Evolutionary conservation across 2,888 invertebrate species (phyloP).

Genomic region (Sphecodes monilicornis): DNA sequence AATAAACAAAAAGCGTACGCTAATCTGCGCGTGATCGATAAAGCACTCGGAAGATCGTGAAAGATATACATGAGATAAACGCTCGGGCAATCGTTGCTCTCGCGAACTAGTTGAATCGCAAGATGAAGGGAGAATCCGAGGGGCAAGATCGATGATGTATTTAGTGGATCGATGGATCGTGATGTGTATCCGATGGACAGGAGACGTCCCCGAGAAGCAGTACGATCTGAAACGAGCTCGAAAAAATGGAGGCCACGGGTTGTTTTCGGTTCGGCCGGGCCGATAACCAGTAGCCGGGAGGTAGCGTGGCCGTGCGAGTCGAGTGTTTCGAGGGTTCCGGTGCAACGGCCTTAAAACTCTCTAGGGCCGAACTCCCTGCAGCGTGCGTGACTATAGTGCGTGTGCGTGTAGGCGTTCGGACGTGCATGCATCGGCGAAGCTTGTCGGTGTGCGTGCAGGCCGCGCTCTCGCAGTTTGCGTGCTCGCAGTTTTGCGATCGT

Average conservation of each 20-base stretch:
- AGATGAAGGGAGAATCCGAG: neutral
- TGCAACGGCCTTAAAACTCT: constrained; percentile 83
- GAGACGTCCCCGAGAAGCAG: neutral
- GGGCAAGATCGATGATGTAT: neutral
- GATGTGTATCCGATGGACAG: neutral
- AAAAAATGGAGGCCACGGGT: constrained; percentile 34
- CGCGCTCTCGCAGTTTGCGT: constrained; percentile 29
- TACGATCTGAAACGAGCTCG: neutral
- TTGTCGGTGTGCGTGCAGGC: constrained; percentile 21
- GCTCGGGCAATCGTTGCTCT: neutral
- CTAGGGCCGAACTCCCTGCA: constrained; percentile 80
- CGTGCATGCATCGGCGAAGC: constrained; percentile 21
- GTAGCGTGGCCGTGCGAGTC: constrained; percentile 61
- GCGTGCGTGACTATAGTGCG: constrained; percentile 78
- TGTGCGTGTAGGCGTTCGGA: constrained; percentile 40
- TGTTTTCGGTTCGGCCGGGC: constrained; percentile 3
- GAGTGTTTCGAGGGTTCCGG: constrained; percentile 78
- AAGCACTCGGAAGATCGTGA: neutral
- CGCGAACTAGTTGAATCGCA: neutral
- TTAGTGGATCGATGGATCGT: neutral
- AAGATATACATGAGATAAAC: neutral
- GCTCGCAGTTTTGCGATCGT: constrained; percentile 32
- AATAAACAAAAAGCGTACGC: neutral
- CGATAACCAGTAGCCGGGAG: constrained; percentile 57
- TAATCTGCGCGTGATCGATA: neutral